Conservation (phyloP, 2,888 invertebrate genomes). For the Plagiodera versicolora region DNA sequence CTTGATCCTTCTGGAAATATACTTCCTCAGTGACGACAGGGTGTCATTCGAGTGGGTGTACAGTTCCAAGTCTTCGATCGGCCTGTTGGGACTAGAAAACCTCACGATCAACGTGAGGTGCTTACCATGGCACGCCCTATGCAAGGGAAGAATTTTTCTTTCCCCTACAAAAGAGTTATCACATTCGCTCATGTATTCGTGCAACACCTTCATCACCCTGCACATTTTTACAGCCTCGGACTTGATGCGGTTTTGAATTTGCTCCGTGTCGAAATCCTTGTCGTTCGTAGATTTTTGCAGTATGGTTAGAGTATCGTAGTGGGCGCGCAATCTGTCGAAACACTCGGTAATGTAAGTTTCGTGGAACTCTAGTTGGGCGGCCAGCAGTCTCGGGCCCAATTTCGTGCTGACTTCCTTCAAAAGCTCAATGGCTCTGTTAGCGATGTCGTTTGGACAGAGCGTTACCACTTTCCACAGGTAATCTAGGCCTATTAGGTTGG, state of each 20-base stretch:
- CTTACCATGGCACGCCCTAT: slow-evolving; percentile 87
- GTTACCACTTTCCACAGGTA: slow-evolving; percentile 89
- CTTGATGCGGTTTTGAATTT: slow-evolving; percentile 58
- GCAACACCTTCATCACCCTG: slow-evolving; percentile 89
- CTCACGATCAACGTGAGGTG: slow-evolving; percentile 84
- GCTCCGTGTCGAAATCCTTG: slow-evolving; percentile 55
- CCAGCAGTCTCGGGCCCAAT: slow-evolving; percentile 82
- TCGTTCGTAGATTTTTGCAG: slow-evolving; percentile 59
- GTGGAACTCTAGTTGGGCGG: slow-evolving; percentile 80
- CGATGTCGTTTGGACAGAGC: slow-evolving; percentile 89
- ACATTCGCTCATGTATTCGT: slow-evolving; percentile 94
- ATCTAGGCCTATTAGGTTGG: slow-evolving; percentile 93
- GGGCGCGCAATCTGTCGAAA: slow-evolving; percentile 82
- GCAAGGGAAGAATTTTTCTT: slow-evolving; percentile 84
- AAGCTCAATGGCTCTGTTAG: slow-evolving; percentile 87
- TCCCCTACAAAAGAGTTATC: slow-evolving; percentile 87
- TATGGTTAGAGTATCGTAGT: slow-evolving; percentile 80
- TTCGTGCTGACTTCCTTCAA: slow-evolving; percentile 93
- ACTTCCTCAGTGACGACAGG: slow-evolving; percentile 79
- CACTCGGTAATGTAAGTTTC: slow-evolving; percentile 91
- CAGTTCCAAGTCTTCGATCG: slow-evolving; percentile 89
- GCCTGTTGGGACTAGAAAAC: slow-evolving; percentile 77
- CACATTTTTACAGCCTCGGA: slow-evolving; percentile 85
- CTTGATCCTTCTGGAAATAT: slow-evolving; percentile 69
- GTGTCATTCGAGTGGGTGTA: slow-evolving; percentile 95